Conservation (phyloP, 2,113 vertebrate species). For the Clarias macrocephalus region DNA sequence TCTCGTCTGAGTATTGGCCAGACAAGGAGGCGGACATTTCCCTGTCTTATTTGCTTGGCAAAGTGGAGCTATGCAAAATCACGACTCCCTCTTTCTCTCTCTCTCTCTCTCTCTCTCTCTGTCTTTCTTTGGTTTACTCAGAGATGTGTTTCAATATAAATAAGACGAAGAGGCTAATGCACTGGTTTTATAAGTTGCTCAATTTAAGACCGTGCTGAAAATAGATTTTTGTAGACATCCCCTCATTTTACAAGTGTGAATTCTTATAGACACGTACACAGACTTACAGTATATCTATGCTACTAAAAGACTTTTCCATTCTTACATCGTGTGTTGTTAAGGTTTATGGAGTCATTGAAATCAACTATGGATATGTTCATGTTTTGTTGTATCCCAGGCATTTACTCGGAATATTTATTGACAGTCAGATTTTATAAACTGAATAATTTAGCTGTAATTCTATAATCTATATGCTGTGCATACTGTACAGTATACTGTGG, state of each 20-base stretch:
- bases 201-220: conserved; percentile 55
- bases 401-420: neutral
- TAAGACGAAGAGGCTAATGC: conserved; percentile 55
- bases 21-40: neutral
- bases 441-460: conserved; percentile 24
- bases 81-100: neutral
- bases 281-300: too few relatives aligned
- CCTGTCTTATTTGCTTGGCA: conserved; percentile 30
- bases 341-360: neutral
- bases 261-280: conserved; percentile 44
- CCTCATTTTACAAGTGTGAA: conserved; percentile 65
- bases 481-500: too few relatives aligned
- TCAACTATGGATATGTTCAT: neutral
- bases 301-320: too few relatives aligned
- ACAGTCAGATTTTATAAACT: neutral
- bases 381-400: neutral
- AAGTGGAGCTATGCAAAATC: conserved; percentile 21
- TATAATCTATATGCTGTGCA: neutral
- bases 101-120: neutral
- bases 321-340: neutral
- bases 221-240: conserved; percentile 61
- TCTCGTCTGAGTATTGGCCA: neutral
- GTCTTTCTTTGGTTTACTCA: conserved; percentile 1
- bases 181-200: conserved; percentile 56
- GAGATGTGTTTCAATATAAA: conserved; percentile 4